Conservation (phyloP, 2,797 vertebrate genomes). For the Adrianichthys oophorus region DNA sequence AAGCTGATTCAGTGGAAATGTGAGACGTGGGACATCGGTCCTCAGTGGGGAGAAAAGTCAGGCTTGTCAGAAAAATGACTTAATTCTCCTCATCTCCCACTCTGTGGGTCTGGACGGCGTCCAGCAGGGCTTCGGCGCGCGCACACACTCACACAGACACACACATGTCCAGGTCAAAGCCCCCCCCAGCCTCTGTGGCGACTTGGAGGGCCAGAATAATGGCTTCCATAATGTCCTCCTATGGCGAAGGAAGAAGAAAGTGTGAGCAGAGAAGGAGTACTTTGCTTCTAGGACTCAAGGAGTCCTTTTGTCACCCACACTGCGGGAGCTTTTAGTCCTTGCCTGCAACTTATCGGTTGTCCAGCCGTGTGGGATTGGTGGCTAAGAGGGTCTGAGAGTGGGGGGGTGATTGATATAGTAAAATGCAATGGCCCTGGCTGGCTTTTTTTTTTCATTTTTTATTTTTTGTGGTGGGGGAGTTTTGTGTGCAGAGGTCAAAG, state of each 20-base stretch:
- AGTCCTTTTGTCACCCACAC: constrained; percentile 64
- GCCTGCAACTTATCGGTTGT: constrained; percentile 60
- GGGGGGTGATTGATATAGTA: constrained; percentile 54
- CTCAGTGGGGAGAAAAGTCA: constrained; percentile 8
- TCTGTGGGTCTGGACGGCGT: constrained; percentile 35
- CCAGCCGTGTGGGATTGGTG: constrained; percentile 51
- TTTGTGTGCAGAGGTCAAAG: constrained; percentile 46
- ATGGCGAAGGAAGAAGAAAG: constrained; percentile 74
- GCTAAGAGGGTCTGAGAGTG: constrained; percentile 38
- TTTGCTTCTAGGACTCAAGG: constrained; percentile 55
- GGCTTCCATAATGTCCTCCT: constrained; percentile 74
- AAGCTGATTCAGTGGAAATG: constrained; percentile 23
- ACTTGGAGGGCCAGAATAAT: constrained; percentile 60
- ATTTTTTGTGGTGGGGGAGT: background rate
- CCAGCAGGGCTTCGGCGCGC: constrained; percentile 29
- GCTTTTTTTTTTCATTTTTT: constrained; percentile 21
- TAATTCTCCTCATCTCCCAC: constrained; percentile 50
- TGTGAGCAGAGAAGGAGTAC: constrained; percentile 55
- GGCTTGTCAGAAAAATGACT: constrained; percentile 32
- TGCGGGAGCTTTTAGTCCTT: constrained; percentile 64
- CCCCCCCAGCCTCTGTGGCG: constrained; percentile 32
- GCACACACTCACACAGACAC: constrained; percentile 9
- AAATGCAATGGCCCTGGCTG: constrained; percentile 37
- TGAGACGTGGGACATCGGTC: constrained; percentile 18
- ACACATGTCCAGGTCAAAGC: constrained; percentile 34